Evolutionary conservation across 2,113 vertebrate genomes (phyloP).

Genomic region (Pelecanus crispus): DNA sequence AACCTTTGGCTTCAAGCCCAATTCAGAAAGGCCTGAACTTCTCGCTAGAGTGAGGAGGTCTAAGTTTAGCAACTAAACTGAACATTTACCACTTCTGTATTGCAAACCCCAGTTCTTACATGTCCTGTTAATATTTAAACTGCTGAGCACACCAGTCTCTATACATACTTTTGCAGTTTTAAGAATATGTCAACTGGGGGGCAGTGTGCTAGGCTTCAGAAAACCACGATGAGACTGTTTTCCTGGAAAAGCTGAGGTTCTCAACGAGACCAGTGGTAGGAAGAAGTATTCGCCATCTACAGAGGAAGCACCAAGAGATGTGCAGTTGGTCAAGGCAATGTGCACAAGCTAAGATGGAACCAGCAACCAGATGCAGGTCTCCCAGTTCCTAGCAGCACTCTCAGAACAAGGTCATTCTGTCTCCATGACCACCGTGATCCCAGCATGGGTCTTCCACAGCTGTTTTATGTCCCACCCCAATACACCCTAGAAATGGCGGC

Average conservation of each 20-base stretch:
- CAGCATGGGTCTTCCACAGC: background rate
- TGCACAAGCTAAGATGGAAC: background rate
- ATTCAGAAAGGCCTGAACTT: background rate
- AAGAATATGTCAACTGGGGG: background rate
- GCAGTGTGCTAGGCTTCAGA: background rate
- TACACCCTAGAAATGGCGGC: background rate
- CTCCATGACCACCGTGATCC: background rate
- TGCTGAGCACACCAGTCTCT: background rate
- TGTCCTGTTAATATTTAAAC: slow-evolving; percentile 6
- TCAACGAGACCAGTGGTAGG: background rate
- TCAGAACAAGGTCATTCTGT: background rate
- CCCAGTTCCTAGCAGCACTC: background rate
- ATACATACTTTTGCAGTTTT: background rate
- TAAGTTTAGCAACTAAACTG: background rate
- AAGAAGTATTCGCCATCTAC: background rate
- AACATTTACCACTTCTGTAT: background rate
- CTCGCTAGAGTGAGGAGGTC: background rate
- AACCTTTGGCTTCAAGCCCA: background rate
- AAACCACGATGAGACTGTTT: background rate
- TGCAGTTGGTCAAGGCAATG: background rate
- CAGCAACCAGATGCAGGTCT: background rate
- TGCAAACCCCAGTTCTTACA: background rate
- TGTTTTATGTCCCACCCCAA: background rate
- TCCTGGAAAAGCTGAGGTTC: background rate
- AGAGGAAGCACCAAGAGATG: background rate